These are phyloP conservation scores for Agrochola lota DNA, from an alignment of 2,888 invertebrate species.

Conservation along the genomic window DNA sequence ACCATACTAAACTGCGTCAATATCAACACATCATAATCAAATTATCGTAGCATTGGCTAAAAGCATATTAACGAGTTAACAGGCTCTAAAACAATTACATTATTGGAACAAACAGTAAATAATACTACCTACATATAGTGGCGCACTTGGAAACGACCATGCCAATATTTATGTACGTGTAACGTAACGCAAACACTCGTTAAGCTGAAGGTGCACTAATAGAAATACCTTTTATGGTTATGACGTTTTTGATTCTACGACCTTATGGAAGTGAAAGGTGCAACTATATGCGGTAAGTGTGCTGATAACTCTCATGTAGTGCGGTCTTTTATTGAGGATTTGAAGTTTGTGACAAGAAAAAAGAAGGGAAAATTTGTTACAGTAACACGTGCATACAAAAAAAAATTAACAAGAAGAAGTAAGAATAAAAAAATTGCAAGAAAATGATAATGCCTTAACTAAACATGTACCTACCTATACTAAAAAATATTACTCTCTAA, in stretches of 20 bases:
- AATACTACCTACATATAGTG: constrained; percentile 30
- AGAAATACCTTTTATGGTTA: constrained; percentile 19
- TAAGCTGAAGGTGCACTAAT: constrained; percentile 56
- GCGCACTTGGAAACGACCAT: not conserved
- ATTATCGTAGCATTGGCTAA: constrained; percentile 30
- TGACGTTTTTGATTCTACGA: constrained; percentile 12
- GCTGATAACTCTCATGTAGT: not conserved
- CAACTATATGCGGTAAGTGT: not conserved
- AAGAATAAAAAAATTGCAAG: not conserved
- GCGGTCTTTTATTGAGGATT: not conserved
- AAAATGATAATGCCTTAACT: not conserved
- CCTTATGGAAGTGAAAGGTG: not conserved
- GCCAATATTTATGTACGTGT: constrained; percentile 45
- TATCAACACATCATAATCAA: constrained; percentile 43
- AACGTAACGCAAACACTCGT: constrained; percentile 41
- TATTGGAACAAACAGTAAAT: constrained; percentile 40
- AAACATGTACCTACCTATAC: not conserved
- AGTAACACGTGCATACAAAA: too few species aligned
- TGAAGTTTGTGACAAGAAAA: not conserved
- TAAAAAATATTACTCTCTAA: not conserved
- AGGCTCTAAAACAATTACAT: constrained; percentile 49
- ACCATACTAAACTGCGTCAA: constrained; percentile 23
- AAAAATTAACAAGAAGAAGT: not conserved
- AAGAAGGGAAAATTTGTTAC: too few species aligned
- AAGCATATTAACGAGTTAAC: constrained; percentile 41